phyloP scores from a whole-genome alignment of 2,113 vertebrate species.

The Xyrauchen texanus region DNA sequence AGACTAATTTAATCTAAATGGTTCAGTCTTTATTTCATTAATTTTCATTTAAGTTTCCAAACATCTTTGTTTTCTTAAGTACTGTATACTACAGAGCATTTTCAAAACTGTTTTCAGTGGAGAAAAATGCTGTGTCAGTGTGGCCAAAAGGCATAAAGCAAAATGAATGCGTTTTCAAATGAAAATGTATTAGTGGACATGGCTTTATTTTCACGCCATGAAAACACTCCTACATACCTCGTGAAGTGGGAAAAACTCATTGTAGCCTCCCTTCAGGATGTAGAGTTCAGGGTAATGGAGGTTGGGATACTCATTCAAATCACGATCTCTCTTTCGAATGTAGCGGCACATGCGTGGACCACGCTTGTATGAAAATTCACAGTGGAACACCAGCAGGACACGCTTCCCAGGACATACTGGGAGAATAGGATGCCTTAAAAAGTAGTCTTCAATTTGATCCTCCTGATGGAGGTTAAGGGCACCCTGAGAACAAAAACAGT shows the following conservation, averaged over 20 bases:
- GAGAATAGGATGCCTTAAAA: slow-evolving; percentile 76
- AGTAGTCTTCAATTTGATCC: slow-evolving; percentile 78
- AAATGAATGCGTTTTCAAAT: no score
- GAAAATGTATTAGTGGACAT: no score
- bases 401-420: slow-evolving; percentile 74
- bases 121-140: no score
- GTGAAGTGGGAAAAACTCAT: slow-evolving; percentile 85
- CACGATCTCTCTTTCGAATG: slow-evolving; percentile 80
- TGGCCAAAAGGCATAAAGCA: no score
- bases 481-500: slow-evolving; percentile 68
- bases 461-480: slow-evolving; percentile 88
- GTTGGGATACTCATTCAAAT: slow-evolving; percentile 82
- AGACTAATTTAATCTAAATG: no score
- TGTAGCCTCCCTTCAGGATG: slow-evolving; percentile 90
- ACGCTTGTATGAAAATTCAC: slow-evolving; percentile 90
- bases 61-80: no score
- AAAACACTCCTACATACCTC: slow-evolving; percentile 69
- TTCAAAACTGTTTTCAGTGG: no score
- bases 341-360: slow-evolving; percentile 91
- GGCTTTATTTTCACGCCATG: no score
- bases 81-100: no score
- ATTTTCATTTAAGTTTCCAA: no score
- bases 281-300: slow-evolving; percentile 94
- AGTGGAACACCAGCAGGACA: slow-evolving; percentile 89
- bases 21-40: no score